These are phyloP conservation scores for Drosophila aldrichi DNA, from an alignment of 2,888 invertebrate genomes.

Conservation along the genomic window DNA sequence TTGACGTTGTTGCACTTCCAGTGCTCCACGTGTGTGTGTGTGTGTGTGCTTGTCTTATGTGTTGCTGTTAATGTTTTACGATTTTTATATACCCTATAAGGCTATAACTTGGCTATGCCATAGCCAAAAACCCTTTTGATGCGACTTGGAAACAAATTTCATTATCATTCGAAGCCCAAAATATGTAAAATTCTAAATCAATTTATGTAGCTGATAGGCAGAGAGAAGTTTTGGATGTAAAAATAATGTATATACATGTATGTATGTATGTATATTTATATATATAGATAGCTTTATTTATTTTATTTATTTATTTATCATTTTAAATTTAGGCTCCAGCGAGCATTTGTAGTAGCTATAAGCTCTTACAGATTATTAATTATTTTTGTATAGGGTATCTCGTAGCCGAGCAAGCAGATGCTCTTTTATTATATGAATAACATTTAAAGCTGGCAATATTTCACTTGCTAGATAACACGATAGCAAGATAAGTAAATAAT, in stretches of 20 bases:
- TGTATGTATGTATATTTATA: too few relatives aligned
- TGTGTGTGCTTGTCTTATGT: conserved; percentile 20
- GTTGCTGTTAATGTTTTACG: conserved; percentile 18
- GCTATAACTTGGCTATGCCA: neutral
- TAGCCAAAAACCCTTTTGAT: neutral
- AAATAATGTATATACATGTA: too few relatives aligned
- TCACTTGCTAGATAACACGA: neutral
- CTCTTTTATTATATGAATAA: neutral
- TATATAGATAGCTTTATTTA: too few relatives aligned
- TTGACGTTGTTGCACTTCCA: conserved; percentile 65
- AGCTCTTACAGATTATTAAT: too few relatives aligned
- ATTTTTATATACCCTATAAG: conserved; percentile 32
- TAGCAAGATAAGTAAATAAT: neutral
- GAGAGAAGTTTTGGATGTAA: too few relatives aligned
- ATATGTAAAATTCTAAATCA: neutral
- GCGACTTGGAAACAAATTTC: neutral
- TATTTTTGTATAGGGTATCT: neutral
- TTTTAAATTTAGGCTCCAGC: too few relatives aligned
- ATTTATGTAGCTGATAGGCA: neutral
- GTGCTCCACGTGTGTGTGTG: conserved; percentile 43
- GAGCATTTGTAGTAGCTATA: too few relatives aligned
- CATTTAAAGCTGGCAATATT: neutral
- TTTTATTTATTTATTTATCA: too few relatives aligned
- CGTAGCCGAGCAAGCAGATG: neutral
- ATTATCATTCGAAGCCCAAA: too few relatives aligned